phyloP scores from a whole-genome alignment of 2,888 invertebrate genomes.

The Hoplodrina blanda region DNA sequence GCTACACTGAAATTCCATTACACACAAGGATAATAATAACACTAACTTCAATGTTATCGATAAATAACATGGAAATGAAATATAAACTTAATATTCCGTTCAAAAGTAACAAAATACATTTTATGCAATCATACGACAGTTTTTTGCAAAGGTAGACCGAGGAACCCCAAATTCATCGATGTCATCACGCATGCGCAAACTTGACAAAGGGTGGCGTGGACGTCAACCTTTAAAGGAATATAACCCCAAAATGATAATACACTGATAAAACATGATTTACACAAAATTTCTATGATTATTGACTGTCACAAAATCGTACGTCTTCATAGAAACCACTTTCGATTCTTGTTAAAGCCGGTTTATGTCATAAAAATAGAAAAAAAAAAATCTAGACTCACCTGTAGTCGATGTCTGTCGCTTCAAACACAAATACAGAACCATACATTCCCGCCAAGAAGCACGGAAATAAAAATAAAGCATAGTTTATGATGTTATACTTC shows the following conservation, averaged over 20 bases:
- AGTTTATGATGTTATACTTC: slow-evolving; percentile 83
- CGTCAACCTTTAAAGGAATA: slow-evolving; percentile 32
- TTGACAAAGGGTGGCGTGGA: slow-evolving; percentile 56
- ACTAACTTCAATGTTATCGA: neutral
- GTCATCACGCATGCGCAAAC: slow-evolving; percentile 70
- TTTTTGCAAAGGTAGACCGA: slow-evolving; percentile 27
- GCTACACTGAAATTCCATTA: neutral
- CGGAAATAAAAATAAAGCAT: slow-evolving; percentile 82
- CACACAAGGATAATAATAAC: slow-evolving; percentile 7
- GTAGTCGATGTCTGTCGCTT: slow-evolving; percentile 82
- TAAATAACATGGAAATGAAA: neutral
- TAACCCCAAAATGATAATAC: slow-evolving; percentile 53
- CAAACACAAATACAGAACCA: slow-evolving; percentile 85
- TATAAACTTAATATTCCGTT: neutral
- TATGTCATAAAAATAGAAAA: slow-evolving; percentile 20
- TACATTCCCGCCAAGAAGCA: slow-evolving; percentile 87
- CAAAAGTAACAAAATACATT: neutral
- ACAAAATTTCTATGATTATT: neutral
- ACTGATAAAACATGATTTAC: neutral
- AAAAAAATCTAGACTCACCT: slow-evolving; percentile 72
- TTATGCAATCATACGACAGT: neutral
- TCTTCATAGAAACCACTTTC: neutral
- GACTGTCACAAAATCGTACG: neutral
- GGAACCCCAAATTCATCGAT: slow-evolving; percentile 48
- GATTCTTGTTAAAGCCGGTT: neutral